Evolutionary conservation across 2,888 invertebrate species (phyloP).

Genomic region (Perizoma affinitatum): DNA sequence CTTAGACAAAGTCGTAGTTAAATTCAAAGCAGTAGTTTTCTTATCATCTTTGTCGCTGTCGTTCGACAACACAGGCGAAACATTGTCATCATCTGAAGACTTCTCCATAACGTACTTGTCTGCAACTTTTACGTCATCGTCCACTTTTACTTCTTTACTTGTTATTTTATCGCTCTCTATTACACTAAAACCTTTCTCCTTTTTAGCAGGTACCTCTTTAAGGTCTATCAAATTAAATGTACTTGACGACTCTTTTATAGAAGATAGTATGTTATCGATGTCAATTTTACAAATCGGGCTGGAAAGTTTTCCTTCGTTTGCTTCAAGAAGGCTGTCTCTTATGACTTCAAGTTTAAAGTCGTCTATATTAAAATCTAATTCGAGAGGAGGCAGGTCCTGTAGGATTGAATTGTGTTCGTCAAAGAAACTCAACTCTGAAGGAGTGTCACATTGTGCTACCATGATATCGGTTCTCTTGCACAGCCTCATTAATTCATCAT

Average conservation of each 20-base stretch:
- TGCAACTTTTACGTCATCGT: constrained; percentile 64
- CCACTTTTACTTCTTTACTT: constrained; percentile 68
- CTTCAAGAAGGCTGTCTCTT: constrained; percentile 73
- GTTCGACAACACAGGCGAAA: constrained; percentile 77
- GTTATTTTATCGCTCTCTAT: constrained; percentile 73
- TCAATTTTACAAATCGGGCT: constrained; percentile 79
- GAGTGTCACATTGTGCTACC: constrained; percentile 77
- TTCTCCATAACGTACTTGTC: constrained; percentile 75
- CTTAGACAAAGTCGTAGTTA: constrained; percentile 66
- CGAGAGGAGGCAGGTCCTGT: constrained; percentile 69
- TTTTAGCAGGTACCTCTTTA: constrained; percentile 68
- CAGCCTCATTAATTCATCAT: constrained; percentile 71
- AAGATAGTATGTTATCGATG: constrained; percentile 74
- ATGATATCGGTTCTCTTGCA: constrained; percentile 78
- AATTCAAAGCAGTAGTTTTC: constrained; percentile 63
- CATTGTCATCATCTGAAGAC: constrained; percentile 84
- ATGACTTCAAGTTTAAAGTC: constrained; percentile 76
- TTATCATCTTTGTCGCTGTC: constrained; percentile 84
- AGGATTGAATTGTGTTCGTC: constrained; percentile 74
- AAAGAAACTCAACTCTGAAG: constrained; percentile 72
- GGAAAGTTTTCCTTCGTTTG: constrained; percentile 58
- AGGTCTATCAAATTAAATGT: constrained; percentile 75
- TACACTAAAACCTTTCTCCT: constrained; percentile 72
- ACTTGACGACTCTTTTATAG: constrained; percentile 71
- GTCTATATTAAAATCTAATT: constrained; percentile 73